Base-by-base conservation (phyloP, 2,113 vertebrate genomes). In the Brachyistius frenatus region DNA sequence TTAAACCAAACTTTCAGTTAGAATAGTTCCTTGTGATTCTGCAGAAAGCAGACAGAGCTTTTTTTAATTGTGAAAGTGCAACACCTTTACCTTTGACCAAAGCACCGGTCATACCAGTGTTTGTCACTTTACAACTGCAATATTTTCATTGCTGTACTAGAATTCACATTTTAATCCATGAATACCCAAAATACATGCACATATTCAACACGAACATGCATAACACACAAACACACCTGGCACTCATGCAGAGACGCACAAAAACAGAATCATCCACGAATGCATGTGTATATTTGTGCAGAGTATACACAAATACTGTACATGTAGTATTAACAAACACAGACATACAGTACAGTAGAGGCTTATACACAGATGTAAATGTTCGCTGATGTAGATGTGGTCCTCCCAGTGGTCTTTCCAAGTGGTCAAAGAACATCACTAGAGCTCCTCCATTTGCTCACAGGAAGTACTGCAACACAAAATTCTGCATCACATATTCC, bases 381-480 rank as follows among this genome's bases (percentile, higher is more conserved):
- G 61, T 76, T 53, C 69, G 71, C 56, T 54, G 53, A 52, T 65
- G 41, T 39, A 69, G 50, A 50, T 69, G 6, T 35, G 66, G 71
- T 83, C 65, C 67, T 74, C 53, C 36, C 68, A 76, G 67, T 47
- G 73, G 64, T 69, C 87, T 84, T 75, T 76, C 66, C 67, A 16
- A 53, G 67, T 68, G 78, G 81, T 85, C 78, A 80, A 53, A 91
- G 60, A 86, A 88, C 87, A 93, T 92, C 90, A 92, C 93, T 81
- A 90, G 93, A 94, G 93, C 92, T 91, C 92, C 93, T 88, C 90
- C 92, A 82, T 78, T 90, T 89, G 93, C 78, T 85, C 80, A 76
- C 62, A 89, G 58, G 44, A 39, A 83, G 91, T 91, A 93, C 78
- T 93, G 83, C 93, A 92, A 47, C 74, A 66, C 35, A 31, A 15